Percentiles rank a stretch among this genome's conserved stretches.
Evolutionary conservation across 2,888 invertebrate species (phyloP).

Genomic region (Gortyna flavago): DNA sequence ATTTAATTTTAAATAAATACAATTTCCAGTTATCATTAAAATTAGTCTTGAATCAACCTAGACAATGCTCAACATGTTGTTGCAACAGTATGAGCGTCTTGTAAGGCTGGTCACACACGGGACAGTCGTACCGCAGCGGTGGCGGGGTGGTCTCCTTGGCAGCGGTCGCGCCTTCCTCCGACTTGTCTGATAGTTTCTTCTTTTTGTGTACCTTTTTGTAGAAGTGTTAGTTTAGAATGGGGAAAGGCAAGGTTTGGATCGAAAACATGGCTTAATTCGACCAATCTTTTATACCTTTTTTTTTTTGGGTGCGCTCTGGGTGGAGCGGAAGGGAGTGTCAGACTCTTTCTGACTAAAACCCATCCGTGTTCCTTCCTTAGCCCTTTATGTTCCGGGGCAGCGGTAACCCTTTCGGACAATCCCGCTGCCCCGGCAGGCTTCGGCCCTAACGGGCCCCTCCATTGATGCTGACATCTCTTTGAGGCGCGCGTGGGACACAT

Average conservation of each 20-base stretch:
- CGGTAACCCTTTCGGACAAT: no score
- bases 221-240: constrained; percentile 33
- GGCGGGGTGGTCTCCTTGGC: constrained; percentile 79
- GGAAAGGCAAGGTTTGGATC: background rate
- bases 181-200: constrained; percentile 73
- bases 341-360: no score
- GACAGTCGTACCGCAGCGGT: constrained; percentile 88
- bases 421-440: no score
- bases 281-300: no score
- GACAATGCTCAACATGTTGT: constrained; percentile 90
- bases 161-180: constrained; percentile 32
- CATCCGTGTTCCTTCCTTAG: no score
- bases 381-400: no score
- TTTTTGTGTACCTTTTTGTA: constrained; percentile 76
- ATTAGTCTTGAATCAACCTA: constrained; percentile 57
- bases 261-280: no score
- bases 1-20: background rate
- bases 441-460: no score
- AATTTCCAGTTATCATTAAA: constrained; percentile 10
- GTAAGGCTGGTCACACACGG: constrained; percentile 89
- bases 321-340: no score
- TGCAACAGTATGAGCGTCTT: constrained; percentile 87
- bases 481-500: no score
- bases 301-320: no score
- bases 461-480: no score